Evolutionary conservation across 2,797 vertebrate genomes (phyloP).

Genomic region (Sylvilagus floridanus): DNA sequence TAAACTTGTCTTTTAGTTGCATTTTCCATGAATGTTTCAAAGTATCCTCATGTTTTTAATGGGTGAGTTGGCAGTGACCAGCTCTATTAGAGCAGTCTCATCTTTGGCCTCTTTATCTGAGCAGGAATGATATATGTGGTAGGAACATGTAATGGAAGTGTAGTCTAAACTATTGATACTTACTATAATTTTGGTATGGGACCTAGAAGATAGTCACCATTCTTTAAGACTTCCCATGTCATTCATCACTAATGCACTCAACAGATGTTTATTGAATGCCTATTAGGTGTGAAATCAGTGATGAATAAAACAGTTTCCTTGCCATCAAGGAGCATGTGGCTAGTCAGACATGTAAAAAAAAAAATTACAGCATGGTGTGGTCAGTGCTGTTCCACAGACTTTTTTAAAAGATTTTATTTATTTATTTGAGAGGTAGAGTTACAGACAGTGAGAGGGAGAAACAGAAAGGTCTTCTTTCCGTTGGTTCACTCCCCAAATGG

Average conservation of each 20-base stretch:
- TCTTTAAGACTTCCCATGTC: conserved; percentile 39
- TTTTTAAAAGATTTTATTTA: no score
- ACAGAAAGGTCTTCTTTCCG: no score
- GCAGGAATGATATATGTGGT: background rate
- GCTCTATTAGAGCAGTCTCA: background rate
- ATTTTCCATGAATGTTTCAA: no score
- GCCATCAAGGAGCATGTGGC: conserved; percentile 54
- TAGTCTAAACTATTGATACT: conserved; percentile 51
- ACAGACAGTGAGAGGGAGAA: no score
- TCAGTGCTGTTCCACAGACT: background rate
- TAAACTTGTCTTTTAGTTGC: no score
- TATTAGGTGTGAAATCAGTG: conserved; percentile 47
- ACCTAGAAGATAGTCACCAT: conserved; percentile 27
- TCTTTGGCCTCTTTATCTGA: conserved; percentile 50
- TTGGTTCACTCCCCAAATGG: no score
- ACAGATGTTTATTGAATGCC: conserved; percentile 54
- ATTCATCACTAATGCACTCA: conserved; percentile 50
- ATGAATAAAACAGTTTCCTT: conserved; percentile 58
- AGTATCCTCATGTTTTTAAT: background rate
- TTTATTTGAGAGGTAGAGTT: no score
- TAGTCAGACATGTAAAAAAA: conserved; percentile 50
- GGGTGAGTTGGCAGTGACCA: conserved; percentile 31
- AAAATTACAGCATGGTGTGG: conserved; percentile 44
- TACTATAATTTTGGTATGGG: conserved; percentile 52
- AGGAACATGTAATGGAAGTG: conserved; percentile 33